Base-by-base conservation (phyloP, 1,140 invertebrate genomes). In the Idris sp. region DNA sequence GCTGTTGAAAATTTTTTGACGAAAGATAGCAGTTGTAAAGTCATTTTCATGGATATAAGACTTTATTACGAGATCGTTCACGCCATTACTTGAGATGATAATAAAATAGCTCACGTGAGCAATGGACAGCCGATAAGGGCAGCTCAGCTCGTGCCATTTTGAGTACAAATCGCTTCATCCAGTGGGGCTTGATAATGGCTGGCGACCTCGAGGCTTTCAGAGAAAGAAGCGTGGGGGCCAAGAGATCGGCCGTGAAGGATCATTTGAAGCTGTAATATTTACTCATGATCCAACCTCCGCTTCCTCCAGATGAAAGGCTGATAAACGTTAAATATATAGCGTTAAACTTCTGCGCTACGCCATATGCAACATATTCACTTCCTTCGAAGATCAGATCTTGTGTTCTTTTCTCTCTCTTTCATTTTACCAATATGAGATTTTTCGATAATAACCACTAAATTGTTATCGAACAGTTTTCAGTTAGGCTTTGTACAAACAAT, bases 41-140 rank as follows among this genome's bases (percentile, higher is more conserved):
- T 40, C 31, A 16, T 69, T 69, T 74, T 69, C 59, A 72, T 68
- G 65, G 72, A 49, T 76, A 76, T 74, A 75, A 71, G 68, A 49
- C 62, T 46, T 71, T 35, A 75, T 79, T 77, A 77, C 64, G 73
- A 79, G 75, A 77, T 75, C 68, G 72, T 77, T 77, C 59, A 48
- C 68, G 43, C 76, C 56, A 74, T 68, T 65, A 71, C 68, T 61
- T 41, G 11, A n/a, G 19, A 30, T 46, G 61, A 76, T 76, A 22
- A 22, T 22, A 67, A 67, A 71, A 58, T 67, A 49, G 59, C 69
- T 65, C 25, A 19, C 56, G 54, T 48, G 64, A 56, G n/a, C 71
- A 67, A 68, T 58, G 41, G 54, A 67, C 74, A 43, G 65, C 19
- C 54, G 74, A 76, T 76, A 76, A 76, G 74, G 62, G 44, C n/a